A percentile compares a stretch with the other conserved stretches of the same genome.
Conservation (phyloP, 2,888 invertebrate genomes). For the Prosopocoilus inquinatus region DNA sequence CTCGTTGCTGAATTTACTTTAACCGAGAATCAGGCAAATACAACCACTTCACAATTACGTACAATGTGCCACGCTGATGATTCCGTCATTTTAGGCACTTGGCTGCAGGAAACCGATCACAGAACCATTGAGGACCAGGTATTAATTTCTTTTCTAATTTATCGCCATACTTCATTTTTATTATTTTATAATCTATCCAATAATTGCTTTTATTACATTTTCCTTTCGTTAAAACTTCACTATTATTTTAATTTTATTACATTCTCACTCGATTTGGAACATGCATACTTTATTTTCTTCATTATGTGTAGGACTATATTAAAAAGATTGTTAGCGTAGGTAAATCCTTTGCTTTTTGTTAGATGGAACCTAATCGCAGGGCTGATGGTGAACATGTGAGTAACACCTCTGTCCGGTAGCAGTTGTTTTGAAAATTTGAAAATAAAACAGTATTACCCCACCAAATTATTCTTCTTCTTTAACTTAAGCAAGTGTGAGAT, state of each 20-base stretch:
- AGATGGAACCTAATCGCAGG: slow-evolving; percentile 84
- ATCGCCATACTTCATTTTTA: background rate
- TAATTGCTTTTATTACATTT: too few relatives aligned
- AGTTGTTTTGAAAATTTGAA: too few relatives aligned
- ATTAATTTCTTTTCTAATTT: slow-evolving; percentile 20
- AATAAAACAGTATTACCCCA: too few relatives aligned
- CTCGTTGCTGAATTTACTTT: slow-evolving; percentile 93
- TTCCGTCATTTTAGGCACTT: slow-evolving; percentile 89
- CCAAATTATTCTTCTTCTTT: too few relatives aligned
- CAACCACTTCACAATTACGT: slow-evolving; percentile 79
- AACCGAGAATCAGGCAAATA: slow-evolving; percentile 90
- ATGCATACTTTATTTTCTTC: too few relatives aligned
- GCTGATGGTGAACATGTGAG: slow-evolving; percentile 81
- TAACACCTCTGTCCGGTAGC: slow-evolving; percentile 39
- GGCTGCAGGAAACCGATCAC: slow-evolving; percentile 96
- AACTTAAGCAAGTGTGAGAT: too few relatives aligned
- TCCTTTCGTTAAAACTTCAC: too few relatives aligned
- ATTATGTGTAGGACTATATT: too few relatives aligned
- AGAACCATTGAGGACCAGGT: slow-evolving; percentile 97
- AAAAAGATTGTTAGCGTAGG: too few relatives aligned
- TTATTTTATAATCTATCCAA: too few relatives aligned
- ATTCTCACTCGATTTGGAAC: too few relatives aligned
- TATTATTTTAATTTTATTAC: too few relatives aligned
- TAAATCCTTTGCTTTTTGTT: slow-evolving; percentile 39
- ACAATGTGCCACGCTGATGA: slow-evolving; percentile 86